Percentiles rank a stretch among this genome's conserved stretches.
These are phyloP conservation scores for Tichodroma muraria DNA, from an alignment of 2,113 vertebrate species.

Conservation along the genomic window DNA sequence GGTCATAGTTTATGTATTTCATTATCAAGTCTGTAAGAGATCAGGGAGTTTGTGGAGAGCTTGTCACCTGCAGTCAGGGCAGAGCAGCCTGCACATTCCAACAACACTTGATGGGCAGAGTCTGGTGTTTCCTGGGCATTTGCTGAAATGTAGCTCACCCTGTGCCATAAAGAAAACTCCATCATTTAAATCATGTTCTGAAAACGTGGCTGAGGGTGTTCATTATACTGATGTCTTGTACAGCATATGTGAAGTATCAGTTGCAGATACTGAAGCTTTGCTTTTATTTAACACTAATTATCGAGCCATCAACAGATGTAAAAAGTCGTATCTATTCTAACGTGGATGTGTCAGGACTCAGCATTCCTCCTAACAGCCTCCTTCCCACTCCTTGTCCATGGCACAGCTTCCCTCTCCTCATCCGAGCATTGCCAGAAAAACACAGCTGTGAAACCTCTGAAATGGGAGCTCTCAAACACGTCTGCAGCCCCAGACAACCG, in stretches of 20 bases:
- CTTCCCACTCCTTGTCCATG: background rate
- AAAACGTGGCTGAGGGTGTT: background rate
- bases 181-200: background rate
- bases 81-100: background rate
- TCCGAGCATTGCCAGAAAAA: background rate
- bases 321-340: background rate
- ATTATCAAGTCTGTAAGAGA: conserved; percentile 48
- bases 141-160: background rate
- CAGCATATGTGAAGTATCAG: conserved; percentile 2
- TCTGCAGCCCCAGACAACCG: background rate
- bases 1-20: conserved; percentile 57
- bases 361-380: background rate
- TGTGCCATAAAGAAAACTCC: conserved; percentile 11
- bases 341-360: background rate
- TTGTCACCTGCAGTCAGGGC: background rate
- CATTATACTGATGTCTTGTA: conserved; percentile 11
- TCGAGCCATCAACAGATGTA: conserved; percentile 24
- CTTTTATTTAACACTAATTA: conserved; percentile 61
- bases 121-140: background rate
- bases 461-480: background rate
- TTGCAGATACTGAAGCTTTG: background rate
- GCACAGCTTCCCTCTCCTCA: background rate
- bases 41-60: conserved; percentile 14
- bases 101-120: background rate
- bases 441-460: background rate